A percentile compares a stretch with the other conserved stretches of the same genome.
Conservation (phyloP, 2,888 invertebrate species). For the Drosophila subsilvestris region DNA sequence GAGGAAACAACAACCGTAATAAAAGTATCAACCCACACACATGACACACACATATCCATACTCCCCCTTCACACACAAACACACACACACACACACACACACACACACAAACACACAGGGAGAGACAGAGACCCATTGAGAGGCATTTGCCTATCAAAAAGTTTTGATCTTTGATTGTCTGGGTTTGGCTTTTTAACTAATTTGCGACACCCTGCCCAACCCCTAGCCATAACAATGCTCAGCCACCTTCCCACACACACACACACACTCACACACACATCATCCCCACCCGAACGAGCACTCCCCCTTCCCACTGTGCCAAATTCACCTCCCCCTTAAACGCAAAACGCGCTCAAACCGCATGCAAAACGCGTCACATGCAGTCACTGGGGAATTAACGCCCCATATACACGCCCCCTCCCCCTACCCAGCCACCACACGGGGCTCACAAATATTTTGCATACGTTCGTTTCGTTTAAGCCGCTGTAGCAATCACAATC, state of each 20-base stretch:
- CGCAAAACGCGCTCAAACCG: conserved; percentile 64
- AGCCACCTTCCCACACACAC: not conserved
- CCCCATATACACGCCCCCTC: conserved; percentile 27
- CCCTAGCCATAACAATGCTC: conserved; percentile 5
- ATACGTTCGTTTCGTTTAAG: conserved; percentile 60
- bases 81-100: conserved; percentile 17
- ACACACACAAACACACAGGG: conserved; percentile 12
- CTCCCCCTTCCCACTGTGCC: no score
- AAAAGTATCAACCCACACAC: conserved; percentile 53
- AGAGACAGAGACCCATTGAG: conserved; percentile 14
- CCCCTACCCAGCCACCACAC: conserved; percentile 11
- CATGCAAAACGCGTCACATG: conserved; percentile 78
- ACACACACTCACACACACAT: conserved; percentile 2
- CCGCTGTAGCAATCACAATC: conserved; percentile 12
- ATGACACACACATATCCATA: conserved; percentile 10
- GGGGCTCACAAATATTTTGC: conserved; percentile 62
- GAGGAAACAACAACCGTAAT: conserved; percentile 46
- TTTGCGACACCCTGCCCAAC: conserved; percentile 67
- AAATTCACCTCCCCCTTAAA: not conserved
- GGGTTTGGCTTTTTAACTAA: conserved; percentile 80
- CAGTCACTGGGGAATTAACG: conserved; percentile 73
- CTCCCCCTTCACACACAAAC: conserved; percentile 1
- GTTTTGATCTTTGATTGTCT: conserved; percentile 81
- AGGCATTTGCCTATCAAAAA: conserved; percentile 61
- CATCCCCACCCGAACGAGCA: not conserved